Percentiles rank a stretch among this genome's conserved stretches.
Evolutionary conservation across 2,113 vertebrate genomes (phyloP).

Genomic region (Xenopus laevis): DNA sequence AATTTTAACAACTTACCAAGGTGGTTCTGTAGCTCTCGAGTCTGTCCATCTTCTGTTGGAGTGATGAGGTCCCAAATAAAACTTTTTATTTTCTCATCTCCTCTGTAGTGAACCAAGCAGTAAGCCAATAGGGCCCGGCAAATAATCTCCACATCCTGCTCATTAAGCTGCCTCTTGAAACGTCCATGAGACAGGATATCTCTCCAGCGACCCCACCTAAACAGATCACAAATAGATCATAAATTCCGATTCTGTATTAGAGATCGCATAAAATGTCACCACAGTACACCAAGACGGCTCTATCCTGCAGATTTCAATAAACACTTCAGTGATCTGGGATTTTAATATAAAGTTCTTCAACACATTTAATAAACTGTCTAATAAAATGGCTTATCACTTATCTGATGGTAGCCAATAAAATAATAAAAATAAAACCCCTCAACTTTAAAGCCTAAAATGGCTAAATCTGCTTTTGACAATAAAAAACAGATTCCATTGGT

Average conservation of each 20-base stretch:
- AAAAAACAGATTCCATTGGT: no score
- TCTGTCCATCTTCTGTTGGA: slow-evolving; percentile 87
- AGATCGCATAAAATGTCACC: no score
- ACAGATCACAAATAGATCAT: slow-evolving; percentile 35
- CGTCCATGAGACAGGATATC: slow-evolving; percentile 93
- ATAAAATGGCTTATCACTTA: no score
- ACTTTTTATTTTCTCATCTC: slow-evolving; percentile 97
- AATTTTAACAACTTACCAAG: slow-evolving; percentile 64
- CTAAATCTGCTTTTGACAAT: no score
- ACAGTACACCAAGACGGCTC: no score
- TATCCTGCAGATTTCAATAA: no score
- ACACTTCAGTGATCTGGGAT: no score
- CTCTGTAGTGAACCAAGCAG: slow-evolving; percentile 93
- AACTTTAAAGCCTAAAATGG: no score
- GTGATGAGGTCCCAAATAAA: slow-evolving; percentile 99
- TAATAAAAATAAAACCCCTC: no score
- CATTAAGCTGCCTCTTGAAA: slow-evolving; percentile 92
- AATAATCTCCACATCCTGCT: slow-evolving; percentile 93
- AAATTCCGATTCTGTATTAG: neutral
- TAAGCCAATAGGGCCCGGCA: slow-evolving; percentile 90
- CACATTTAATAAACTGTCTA: no score
- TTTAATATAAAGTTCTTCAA: no score
- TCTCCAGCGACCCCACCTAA: slow-evolving; percentile 95
- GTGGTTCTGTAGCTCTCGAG: slow-evolving; percentile 92
- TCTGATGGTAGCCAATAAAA: no score